Evolutionary conservation across 1,140 invertebrate species (phyloP), one percentile per base, ranked within the genome.

Genomic region (Procambarus clarkii): DNA sequence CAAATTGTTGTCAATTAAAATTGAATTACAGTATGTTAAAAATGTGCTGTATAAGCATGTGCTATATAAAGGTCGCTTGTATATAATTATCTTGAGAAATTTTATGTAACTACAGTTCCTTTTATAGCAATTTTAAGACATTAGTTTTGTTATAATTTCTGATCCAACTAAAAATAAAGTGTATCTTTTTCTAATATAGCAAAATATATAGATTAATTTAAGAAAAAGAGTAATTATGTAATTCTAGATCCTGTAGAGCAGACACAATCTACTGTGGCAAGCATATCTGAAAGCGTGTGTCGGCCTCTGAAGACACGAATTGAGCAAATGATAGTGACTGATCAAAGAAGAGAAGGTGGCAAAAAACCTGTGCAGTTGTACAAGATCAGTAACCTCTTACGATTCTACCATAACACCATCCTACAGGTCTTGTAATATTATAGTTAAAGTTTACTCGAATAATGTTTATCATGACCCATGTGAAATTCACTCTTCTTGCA

Each of bases 251-350:
- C 97, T 90, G 95, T 96, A 34, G 96, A 97, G 91, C 96, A 97
- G 94, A 96, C 98, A 88, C 93, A 94, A 81, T 94, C 94, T 50
- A 94, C 94, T 34, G 93, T 96, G 24, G 94, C 95, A 95, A 96
- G 94, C 86, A 98, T 99, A 91, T 97, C 97, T 93, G 98, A 99
- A 95, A 98, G 98, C 79, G 96, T 99, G 71, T 98, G 98, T 94
- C 97, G 98, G 94, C 97, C 98, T 15, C 95, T 99, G 3, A 98
- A 98, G 95, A 97, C 98, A 9, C 96, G 98, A 93, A 96, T 99
- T 69, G 98, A 99, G 94, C 97, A 98, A 91, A 97, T 99, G 74
- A 94, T 99, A 11, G 96, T 97, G 78, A 96, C 97, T 11, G 97
- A 98, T 93, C 96, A 97, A 92, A 97, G 97, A 93, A 96, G 86